Evolutionary conservation across 2,797 vertebrate genomes (phyloP), one percentile per base, ranked within the genome.

Genomic region (Tragelaphus eurycerus): DNA sequence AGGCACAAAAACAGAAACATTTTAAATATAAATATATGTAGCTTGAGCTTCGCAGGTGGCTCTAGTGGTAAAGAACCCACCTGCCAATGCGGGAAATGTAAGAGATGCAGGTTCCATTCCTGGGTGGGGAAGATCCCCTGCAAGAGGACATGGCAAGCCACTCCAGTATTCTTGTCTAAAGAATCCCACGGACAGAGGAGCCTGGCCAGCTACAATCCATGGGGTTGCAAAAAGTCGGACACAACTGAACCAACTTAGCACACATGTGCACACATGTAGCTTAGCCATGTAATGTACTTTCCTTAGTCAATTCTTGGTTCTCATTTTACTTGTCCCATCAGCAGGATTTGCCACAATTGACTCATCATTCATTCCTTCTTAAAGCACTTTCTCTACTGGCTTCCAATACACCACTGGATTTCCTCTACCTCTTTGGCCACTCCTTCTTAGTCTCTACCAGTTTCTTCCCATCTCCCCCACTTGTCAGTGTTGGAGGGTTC

Each of bases 211-310:
- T 19, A 64, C 31, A 71, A 38, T 71, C 34, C 67, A 71, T 12
- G 34, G 34, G 2, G 19, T 12, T 0, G 0, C 19, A 71, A 38
- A 38, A 12, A 71, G 34, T 71, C 3, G 0, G 19, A 71, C 19
- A 71, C 5, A 6, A 23, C 67, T 71, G 34, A 71, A 71, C 34
- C 19, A 23, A 38, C 67, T 71, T 71, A 38, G 34, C 34, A 12
- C 64, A 71, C 10, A 23, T 6, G 19, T 38, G 19, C 1, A 0
- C 34, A 71, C 67, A 38, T 38, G 67, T 7, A 86, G 67, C 31
- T 81, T 85, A 97, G 43, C 17, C 79, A 34, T 10, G 16, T 31
- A 50, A 71, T 17, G 6, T 46, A 8, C 7, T 82, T 57, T 95
- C 76, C 60, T 87, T 71, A 43, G 82, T 74, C 50, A 46, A 1